phyloP scores from a whole-genome alignment of 1,140 invertebrate genomes.

The Drosophila kurseongensis region DNA sequence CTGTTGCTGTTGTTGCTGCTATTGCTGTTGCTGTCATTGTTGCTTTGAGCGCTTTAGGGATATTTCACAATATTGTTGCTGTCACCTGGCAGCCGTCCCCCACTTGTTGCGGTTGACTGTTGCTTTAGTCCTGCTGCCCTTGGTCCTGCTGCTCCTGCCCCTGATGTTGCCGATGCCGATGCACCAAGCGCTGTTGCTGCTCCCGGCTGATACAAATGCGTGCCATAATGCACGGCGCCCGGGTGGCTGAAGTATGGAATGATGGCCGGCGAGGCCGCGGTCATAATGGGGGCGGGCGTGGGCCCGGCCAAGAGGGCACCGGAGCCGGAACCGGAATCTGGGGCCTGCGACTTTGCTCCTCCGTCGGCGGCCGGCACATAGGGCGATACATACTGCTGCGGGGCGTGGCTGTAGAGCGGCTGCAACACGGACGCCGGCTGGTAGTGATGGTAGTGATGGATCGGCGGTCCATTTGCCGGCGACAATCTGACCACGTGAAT shows the following conservation, averaged over 20 bases:
- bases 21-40: slow-evolving; percentile 8
- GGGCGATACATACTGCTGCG: slow-evolving; percentile 30
- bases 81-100: slow-evolving; percentile 60
- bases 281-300: slow-evolving; percentile 26
- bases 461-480: slow-evolving; percentile 46
- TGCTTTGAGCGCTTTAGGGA: slow-evolving; percentile 54
- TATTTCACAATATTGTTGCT: slow-evolving; percentile 73
- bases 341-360: slow-evolving; percentile 12
- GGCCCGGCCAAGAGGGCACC: slow-evolving; percentile 9
- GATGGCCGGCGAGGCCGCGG: slow-evolving; percentile 53
- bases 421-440: slow-evolving; percentile 43
- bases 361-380: slow-evolving; percentile 24
- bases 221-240: slow-evolving; percentile 77
- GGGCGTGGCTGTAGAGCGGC: slow-evolving; percentile 38
- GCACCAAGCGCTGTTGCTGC: slow-evolving; percentile 36
- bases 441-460: slow-evolving; percentile 67
- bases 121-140: slow-evolving; percentile 23
- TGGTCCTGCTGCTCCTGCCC: slow-evolving; percentile 19
- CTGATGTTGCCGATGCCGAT: slow-evolving; percentile 24
- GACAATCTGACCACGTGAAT: slow-evolving; percentile 73
- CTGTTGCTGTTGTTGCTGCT: slow-evolving; percentile 5
- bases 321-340: slow-evolving; percentile 1
- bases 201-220: slow-evolving; percentile 73
- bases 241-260: slow-evolving; percentile 79
- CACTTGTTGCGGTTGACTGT: slow-evolving; percentile 69